Percentiles rank a stretch among this genome's conserved stretches.
phyloP scores from a whole-genome alignment of 2,797 vertebrate species.

The Notoglanidium macrostoma region DNA sequence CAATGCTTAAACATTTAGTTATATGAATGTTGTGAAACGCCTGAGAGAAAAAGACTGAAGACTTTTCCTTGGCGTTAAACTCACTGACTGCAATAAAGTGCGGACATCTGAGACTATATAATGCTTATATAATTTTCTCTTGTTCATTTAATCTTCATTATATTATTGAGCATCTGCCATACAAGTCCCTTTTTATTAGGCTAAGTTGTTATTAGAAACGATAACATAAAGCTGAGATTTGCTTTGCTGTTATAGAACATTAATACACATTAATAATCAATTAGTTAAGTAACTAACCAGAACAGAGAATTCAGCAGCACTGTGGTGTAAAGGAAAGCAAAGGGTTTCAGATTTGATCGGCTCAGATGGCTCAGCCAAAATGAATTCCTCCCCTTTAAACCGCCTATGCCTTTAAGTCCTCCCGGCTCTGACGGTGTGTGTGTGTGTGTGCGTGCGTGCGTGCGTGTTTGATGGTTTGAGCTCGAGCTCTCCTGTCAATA shows the following conservation, averaged over 20 bases:
- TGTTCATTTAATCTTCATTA: not conserved
- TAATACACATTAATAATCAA: not conserved
- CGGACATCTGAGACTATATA: not conserved
- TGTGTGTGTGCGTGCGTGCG: not conserved
- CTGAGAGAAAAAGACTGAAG: not conserved
- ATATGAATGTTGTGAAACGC: not conserved
- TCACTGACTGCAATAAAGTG: not conserved
- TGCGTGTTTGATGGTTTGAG: conserved; percentile 35
- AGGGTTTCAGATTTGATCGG: not conserved
- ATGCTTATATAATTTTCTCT: not conserved
- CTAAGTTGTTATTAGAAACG: not conserved
- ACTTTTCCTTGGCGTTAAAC: not conserved
- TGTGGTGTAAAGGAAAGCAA: not conserved
- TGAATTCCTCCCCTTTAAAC: conserved; percentile 26
- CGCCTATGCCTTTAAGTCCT: conserved; percentile 3
- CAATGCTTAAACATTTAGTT: not conserved
- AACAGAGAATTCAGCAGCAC: not conserved
- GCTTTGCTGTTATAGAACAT: not conserved
- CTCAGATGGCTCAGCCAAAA: not conserved
- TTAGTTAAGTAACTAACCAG: not conserved
- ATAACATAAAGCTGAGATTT: not conserved
- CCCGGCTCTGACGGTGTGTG: conserved; percentile 18
- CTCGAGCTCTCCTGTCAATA: conserved; percentile 35
- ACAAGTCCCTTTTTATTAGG: not conserved
- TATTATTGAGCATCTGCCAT: not conserved